These are phyloP conservation scores for Setipinna tenuifilis DNA, from an alignment of 2,797 vertebrate genomes.

Conservation along the genomic window DNA sequence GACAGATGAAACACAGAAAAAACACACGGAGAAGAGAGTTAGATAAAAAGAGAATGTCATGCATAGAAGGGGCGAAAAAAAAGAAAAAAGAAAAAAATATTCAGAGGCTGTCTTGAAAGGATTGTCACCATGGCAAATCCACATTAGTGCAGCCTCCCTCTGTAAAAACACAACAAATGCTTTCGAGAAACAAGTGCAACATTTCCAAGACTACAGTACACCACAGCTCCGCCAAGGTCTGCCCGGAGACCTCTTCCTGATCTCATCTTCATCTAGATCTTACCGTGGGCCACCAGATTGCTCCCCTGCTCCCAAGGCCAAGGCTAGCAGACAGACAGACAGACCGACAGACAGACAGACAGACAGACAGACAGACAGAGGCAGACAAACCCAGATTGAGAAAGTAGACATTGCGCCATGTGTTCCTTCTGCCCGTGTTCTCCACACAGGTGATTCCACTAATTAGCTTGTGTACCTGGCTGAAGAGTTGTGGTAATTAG, in stretches of 20 bases:
- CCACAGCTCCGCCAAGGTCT: background rate
- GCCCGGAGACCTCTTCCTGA: constrained; percentile 27
- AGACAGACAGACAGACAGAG: too few species aligned
- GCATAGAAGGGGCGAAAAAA: background rate
- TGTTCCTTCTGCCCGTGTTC: too few species aligned
- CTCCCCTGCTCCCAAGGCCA: background rate
- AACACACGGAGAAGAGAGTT: constrained; percentile 25
- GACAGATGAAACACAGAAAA: background rate
- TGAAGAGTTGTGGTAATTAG: too few species aligned
- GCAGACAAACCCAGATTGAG: too few species aligned
- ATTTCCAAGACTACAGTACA: constrained; percentile 32
- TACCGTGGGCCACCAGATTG: background rate
- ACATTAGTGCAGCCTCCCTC: constrained; percentile 41
- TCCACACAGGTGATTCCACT: too few species aligned
- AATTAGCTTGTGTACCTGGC: too few species aligned
- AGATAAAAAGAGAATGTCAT: constrained; percentile 6
- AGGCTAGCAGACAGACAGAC: too few species aligned
- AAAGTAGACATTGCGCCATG: too few species aligned
- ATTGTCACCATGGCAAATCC: constrained; percentile 50
- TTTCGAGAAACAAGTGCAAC: constrained; percentile 37
- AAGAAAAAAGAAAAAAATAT: background rate
- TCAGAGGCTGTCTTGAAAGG: constrained; percentile 41
- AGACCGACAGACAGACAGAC: too few species aligned
- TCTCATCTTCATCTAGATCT: constrained; percentile 33
- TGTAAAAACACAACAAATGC: constrained; percentile 13